Base-by-base conservation (phyloP, 1,140 invertebrate species). In the Trichonephila clavata region DNA sequence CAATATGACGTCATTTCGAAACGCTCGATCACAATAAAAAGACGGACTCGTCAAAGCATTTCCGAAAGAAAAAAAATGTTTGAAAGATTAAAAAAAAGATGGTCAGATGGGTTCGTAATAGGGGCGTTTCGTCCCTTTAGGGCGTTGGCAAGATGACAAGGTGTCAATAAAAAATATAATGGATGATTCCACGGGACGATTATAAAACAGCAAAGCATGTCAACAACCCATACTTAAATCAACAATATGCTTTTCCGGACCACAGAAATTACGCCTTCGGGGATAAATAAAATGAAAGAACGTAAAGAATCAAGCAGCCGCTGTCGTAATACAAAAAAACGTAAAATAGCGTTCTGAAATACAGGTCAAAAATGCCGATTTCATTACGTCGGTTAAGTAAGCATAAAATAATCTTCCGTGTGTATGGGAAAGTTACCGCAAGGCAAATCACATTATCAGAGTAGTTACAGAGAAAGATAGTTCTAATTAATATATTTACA, bases 121-220 rank as follows among this genome's bases (percentile, higher is more conserved):
- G 24, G n/a, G 86, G 63, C 86, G 86, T 68, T 63, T 21, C 43
- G 61, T 65, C 39, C 61, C 86, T 61, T 63, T 59, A 59, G 61
- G 86, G 86, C 86, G 86, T 88, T 68, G 86, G 32, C 20, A 88
- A 68, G 61, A 88, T 88, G 86, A 88, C 86, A 88, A 68, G 24
- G 60, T 24, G 86, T 68, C 86, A 68, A 88, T 88, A 88, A 88
- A 88, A 63, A 50, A 27, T 14, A 86, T 86, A 86, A 86, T 61
- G 57, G 60, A 86, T 86, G 27, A 63, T 50, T 50, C 39, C 39
- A 83, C 8, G 21, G 39, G 20, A 50, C 43, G 81, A 50, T 83
- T 83, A 32, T 86, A 86, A 43, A 86, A 43, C 84, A 27, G 27
- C 84, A 27, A 20, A 61, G 59, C 84, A 86, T 39, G 84, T 60